phyloP scores from a whole-genome alignment of 2,113 vertebrate species.

The Aegotheles bennettii region DNA sequence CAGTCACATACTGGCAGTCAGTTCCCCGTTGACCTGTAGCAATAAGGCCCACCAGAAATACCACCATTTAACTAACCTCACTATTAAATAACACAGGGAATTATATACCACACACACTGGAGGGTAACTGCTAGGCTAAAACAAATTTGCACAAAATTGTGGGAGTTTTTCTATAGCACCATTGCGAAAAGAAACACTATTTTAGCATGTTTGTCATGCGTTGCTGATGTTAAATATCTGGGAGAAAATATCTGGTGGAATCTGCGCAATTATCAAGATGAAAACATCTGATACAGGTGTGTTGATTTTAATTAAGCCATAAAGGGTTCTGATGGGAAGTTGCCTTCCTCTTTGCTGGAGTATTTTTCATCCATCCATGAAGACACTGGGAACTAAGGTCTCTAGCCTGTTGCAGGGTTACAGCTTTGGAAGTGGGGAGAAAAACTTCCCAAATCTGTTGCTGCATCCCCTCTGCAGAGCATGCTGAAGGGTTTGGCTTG shows the following conservation, averaged over 20 bases:
- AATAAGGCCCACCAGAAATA: not conserved
- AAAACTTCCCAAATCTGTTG: not conserved
- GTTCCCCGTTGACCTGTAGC: not conserved
- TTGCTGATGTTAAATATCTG: not conserved
- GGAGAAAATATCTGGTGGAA: not conserved
- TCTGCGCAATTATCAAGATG: not conserved
- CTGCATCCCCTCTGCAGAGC: not conserved
- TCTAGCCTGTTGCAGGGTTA: not conserved
- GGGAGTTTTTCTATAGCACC: not conserved
- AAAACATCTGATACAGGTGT: not conserved
- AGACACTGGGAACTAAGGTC: not conserved
- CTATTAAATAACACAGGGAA: not conserved
- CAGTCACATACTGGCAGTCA: not conserved
- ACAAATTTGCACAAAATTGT: not conserved
- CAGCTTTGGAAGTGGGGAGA: not conserved
- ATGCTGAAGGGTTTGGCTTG: not conserved
- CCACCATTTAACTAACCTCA: not conserved
- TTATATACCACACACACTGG: not conserved
- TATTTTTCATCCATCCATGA: not conserved
- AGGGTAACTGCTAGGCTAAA: not conserved
- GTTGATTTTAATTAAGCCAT: not conserved
- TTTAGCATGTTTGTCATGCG: not conserved
- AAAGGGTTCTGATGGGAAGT: not conserved
- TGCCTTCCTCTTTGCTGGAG: not conserved
- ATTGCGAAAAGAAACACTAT: not conserved